A percentile compares a stretch with the other conserved stretches of the same genome.
Evolutionary conservation across 2,888 invertebrate genomes (phyloP).

Genomic region (Cheilosia grossa): DNA sequence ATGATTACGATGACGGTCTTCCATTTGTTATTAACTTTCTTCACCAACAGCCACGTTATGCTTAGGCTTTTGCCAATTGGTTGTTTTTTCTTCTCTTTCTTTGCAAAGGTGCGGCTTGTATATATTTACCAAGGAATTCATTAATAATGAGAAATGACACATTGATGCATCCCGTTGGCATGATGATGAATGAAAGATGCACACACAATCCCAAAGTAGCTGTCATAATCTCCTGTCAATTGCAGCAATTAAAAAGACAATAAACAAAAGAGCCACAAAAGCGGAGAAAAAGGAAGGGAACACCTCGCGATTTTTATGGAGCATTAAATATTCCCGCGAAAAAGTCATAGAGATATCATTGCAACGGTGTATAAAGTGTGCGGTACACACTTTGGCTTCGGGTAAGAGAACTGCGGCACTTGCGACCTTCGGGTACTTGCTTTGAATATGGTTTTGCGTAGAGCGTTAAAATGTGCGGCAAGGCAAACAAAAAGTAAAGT

Average conservation of each 20-base stretch:
- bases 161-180: constrained; percentile 31
- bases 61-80: constrained; percentile 39
- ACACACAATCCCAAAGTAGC: constrained; percentile 19
- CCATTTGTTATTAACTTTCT: constrained; percentile 75
- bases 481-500: background rate
- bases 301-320: constrained; percentile 12
- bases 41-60: constrained; percentile 57
- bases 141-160: background rate
- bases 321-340: constrained; percentile 37
- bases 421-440: constrained; percentile 53
- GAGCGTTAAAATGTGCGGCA: background rate
- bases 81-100: constrained; percentile 8
- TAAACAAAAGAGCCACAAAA: background rate
- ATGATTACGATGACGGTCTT: constrained; percentile 62
- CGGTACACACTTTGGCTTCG: constrained; percentile 1
- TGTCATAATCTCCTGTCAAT: constrained; percentile 11
- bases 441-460: constrained; percentile 48
- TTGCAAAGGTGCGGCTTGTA: constrained; percentile 15
- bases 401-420: constrained; percentile 14
- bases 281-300: background rate
- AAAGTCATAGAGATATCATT: constrained; percentile 32
- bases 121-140: constrained; percentile 22
- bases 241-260: constrained; percentile 18
- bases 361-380: constrained; percentile 3
- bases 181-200: constrained; percentile 35